These are phyloP conservation scores for Rugalucina vietnamica DNA, from an alignment of 2,888 invertebrate species.

Conservation along the genomic window DNA sequence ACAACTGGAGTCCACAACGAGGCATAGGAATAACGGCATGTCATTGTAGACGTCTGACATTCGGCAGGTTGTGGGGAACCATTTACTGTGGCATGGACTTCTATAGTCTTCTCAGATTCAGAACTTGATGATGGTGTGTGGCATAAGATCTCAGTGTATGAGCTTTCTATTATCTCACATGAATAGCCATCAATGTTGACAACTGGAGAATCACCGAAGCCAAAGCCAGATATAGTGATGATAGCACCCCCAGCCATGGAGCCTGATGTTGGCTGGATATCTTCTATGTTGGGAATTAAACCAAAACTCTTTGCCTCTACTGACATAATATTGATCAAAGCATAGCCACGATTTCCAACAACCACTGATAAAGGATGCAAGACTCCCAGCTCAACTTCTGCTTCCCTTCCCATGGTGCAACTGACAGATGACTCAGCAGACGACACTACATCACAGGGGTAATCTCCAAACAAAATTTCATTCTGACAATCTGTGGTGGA, in stretches of 20 bases:
- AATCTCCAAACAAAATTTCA: slow-evolving; percentile 66
- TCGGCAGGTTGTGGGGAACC: slow-evolving; percentile 48
- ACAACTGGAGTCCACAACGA: slow-evolving; percentile 61
- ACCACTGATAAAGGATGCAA: slow-evolving; percentile 54
- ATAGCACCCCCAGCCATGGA: slow-evolving; percentile 63
- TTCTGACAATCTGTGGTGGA: slow-evolving; percentile 67
- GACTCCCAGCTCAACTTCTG: slow-evolving; percentile 54
- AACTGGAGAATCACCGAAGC: slow-evolving; percentile 59
- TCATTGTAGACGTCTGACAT: slow-evolving; percentile 46
- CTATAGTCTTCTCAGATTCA: slow-evolving; percentile 42
- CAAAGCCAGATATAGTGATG: slow-evolving; percentile 66
- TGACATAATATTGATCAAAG: slow-evolving; percentile 49
- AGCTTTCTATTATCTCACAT: slow-evolving; percentile 60
- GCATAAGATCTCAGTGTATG: slow-evolving; percentile 62
- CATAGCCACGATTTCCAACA: slow-evolving; percentile 61
- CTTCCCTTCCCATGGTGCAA: slow-evolving; percentile 49
- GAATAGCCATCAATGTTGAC: slow-evolving; percentile 55
- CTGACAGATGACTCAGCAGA: slow-evolving; percentile 36
- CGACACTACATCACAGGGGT: slow-evolving; percentile 37
- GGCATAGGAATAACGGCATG: slow-evolving; percentile 63
- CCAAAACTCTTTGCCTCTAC: slow-evolving; percentile 55
- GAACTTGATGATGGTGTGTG: slow-evolving; percentile 39
- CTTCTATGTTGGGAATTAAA: slow-evolving; percentile 59
- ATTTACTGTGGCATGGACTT: slow-evolving; percentile 49
- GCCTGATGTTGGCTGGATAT: slow-evolving; percentile 52